Percentiles rank a stretch among this genome's conserved stretches.
Conservation (phyloP, 2,888 invertebrate species). For the Tinea trinotella region DNA sequence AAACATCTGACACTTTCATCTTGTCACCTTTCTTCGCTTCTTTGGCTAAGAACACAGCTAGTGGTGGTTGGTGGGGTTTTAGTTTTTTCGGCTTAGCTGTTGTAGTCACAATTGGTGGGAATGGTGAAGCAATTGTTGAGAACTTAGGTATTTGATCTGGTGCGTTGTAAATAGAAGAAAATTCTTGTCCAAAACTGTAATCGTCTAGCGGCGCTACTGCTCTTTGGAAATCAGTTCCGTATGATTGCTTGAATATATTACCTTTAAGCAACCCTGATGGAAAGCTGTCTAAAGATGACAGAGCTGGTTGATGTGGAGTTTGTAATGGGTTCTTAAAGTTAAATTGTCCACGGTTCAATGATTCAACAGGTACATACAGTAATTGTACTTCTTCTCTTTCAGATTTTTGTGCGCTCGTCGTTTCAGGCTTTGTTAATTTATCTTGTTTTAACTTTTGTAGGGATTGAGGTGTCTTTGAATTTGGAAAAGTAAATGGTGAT, state of each 20-base stretch:
- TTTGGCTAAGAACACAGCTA: constrained; percentile 84
- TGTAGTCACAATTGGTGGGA: constrained; percentile 44
- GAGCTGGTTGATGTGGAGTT: constrained; percentile 33
- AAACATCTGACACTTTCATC: constrained; percentile 78
- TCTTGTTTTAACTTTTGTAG: constrained; percentile 57
- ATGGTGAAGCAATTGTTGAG: constrained; percentile 48
- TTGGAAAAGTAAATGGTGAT: constrained; percentile 29
- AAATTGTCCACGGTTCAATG: constrained; percentile 70
- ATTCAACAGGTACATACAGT: constrained; percentile 86
- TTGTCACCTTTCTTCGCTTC: constrained; percentile 54
- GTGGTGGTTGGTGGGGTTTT: constrained; percentile 86
- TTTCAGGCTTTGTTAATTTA: constrained; percentile 36
- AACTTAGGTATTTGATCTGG: constrained; percentile 50
- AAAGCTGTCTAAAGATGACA: constrained; percentile 44
- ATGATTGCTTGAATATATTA: constrained; percentile 35
- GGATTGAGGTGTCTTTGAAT: constrained; percentile 43
- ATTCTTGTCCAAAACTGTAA: constrained; percentile 38
- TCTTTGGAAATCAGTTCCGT: constrained; percentile 39
- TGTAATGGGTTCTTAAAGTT: constrained; percentile 47
- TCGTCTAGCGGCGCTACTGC: constrained; percentile 38
- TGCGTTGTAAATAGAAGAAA: constrained; percentile 39
- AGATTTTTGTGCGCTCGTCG: constrained; percentile 28
- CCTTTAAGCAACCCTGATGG: constrained; percentile 39
- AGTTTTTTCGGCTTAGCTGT: constrained; percentile 70
- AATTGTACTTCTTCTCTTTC: constrained; percentile 81